Percentiles rank a stretch among this genome's conserved stretches.
Evolutionary conservation across 1,140 invertebrate genomes (phyloP).

Genomic region (Protaetia brevitarsis): DNA sequence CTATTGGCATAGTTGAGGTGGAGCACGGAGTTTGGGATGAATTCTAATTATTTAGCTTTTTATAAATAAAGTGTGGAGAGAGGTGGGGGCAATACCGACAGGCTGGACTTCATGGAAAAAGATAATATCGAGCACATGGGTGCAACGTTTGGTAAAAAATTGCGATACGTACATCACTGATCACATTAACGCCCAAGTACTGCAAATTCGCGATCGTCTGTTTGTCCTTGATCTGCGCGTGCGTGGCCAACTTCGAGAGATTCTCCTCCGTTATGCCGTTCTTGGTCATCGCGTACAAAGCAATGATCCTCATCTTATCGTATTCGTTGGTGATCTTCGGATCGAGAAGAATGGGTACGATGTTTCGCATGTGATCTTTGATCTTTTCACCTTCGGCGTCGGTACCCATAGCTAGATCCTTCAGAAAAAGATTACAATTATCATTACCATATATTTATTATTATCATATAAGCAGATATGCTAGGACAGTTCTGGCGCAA

Average conservation of each 20-base stretch:
- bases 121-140: no score
- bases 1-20: no score
- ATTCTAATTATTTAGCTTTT: no score
- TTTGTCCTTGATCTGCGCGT: conserved; percentile 94
- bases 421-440: background rate
- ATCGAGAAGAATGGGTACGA: conserved; percentile 96
- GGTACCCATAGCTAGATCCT: conserved; percentile 93
- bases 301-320: conserved; percentile 97
- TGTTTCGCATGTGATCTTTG: conserved; percentile 98
- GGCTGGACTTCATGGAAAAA: no score
- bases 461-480: no score
- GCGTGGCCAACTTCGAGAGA: conserved; percentile 93
- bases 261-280: conserved; percentile 99
- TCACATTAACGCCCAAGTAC: conserved; percentile 88
- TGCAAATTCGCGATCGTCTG: conserved; percentile 94
- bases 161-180: conserved; percentile 78
- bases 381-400: conserved; percentile 99
- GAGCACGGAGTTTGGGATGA: no score
- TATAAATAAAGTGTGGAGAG: no score
- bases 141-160: no score
- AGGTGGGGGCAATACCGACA: no score
- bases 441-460: no score
- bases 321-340: conserved; percentile 58
- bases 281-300: conserved; percentile 97
- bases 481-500: no score